Percentiles rank a stretch among this genome's conserved stretches.
These are phyloP conservation scores for Clarias fuscus DNA, from an alignment of 2,797 vertebrate genomes.

Conservation along the genomic window DNA sequence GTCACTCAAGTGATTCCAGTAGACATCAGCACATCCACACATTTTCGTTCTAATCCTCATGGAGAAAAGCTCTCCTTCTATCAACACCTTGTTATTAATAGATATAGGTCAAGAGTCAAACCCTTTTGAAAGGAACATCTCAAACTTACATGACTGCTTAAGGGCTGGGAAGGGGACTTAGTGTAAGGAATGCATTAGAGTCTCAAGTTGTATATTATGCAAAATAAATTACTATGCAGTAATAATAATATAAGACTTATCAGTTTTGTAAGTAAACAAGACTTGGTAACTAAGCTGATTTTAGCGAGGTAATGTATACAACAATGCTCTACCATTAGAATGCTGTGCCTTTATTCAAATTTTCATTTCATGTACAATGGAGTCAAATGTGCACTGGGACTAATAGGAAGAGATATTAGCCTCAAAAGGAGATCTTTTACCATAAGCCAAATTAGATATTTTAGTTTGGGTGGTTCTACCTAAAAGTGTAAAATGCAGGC, in stretches of 20 bases:
- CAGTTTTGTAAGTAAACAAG: not conserved
- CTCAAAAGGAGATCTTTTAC: not conserved
- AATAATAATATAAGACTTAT: not conserved
- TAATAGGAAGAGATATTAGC: not conserved
- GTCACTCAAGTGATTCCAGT: slow-evolving; percentile 10
- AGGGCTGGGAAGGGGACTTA: not conserved
- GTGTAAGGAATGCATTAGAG: not conserved
- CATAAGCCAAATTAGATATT: not conserved
- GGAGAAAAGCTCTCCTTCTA: slow-evolving; percentile 6
- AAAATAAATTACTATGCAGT: not conserved
- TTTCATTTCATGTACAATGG: not conserved
- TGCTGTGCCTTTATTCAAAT: not conserved
- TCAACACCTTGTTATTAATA: slow-evolving; percentile 35
- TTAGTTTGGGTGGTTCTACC: not conserved
- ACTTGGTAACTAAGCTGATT: not conserved
- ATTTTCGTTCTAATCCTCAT: not conserved
- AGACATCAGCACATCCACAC: slow-evolving; percentile 1
- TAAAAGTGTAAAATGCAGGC: not conserved
- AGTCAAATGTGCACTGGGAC: not conserved
- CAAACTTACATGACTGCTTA: slow-evolving; percentile 2
- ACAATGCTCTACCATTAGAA: not conserved
- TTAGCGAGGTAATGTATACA: not conserved
- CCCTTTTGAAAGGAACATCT: slow-evolving; percentile 21
- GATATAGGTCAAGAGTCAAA: slow-evolving; percentile 32
- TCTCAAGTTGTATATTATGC: not conserved